A percentile compares a stretch with the other conserved stretches of the same genome.
phyloP scores from a whole-genome alignment of 2,888 invertebrate species.

The Drosophila subsilvestris region DNA sequence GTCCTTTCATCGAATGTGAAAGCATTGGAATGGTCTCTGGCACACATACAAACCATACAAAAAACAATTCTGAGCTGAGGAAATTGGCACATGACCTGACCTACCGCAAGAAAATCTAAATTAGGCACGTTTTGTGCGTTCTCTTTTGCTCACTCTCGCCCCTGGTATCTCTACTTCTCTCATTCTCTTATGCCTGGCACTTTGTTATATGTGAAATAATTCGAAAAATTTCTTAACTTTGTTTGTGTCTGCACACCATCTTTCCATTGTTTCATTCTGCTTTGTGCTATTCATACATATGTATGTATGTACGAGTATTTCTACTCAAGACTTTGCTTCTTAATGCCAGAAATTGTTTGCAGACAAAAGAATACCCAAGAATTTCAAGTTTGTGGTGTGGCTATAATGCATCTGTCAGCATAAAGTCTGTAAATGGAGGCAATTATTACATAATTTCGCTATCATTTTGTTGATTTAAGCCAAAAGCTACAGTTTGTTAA shows the following conservation, averaged over 20 bases:
- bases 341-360: no score
- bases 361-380: neutral
- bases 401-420: neutral
- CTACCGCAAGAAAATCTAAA: constrained; percentile 76
- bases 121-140: constrained; percentile 61
- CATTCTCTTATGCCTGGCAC: neutral
- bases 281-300: neutral
- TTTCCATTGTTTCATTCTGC: neutral
- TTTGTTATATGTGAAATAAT: neutral
- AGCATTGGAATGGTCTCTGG: constrained; percentile 25
- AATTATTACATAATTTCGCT: no score
- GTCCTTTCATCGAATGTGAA: neutral
- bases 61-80: constrained; percentile 51
- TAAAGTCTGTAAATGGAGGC: no score
- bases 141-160: constrained; percentile 14
- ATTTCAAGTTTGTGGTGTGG: neutral
- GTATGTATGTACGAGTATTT: no score
- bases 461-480: neutral
- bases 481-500: no score
- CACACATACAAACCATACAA: constrained; percentile 2
- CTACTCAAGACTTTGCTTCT: no score
- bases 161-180: neutral
- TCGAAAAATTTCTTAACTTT: constrained; percentile 18
- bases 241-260: neutral
- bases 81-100: constrained; percentile 78